phyloP scores from a whole-genome alignment of 2,888 invertebrate species.

The Magallana nippona region DNA sequence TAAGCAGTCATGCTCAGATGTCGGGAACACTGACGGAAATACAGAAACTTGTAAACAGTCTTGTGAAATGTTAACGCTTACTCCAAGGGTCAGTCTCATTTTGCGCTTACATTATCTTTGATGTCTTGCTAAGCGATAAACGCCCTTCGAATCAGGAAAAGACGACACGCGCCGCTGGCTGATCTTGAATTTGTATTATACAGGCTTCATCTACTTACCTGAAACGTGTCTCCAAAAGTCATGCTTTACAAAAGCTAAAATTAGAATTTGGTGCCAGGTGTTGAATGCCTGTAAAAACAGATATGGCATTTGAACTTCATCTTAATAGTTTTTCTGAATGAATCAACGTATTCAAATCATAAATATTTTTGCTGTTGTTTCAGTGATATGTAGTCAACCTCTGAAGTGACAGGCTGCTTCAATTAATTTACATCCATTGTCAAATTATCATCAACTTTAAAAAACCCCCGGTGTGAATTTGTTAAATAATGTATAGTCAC shows the following conservation, averaged over 20 bases:
- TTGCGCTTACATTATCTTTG: conserved; percentile 24
- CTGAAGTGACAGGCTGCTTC: conserved; percentile 9
- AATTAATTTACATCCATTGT: neutral
- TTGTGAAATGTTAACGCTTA: neutral
- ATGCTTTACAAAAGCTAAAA: neutral
- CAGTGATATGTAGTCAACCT: neutral
- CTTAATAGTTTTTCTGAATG: conserved; percentile 22
- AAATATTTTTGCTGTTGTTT: neutral
- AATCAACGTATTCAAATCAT: conserved; percentile 18
- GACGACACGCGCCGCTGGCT: neutral
- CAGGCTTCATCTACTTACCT: neutral
- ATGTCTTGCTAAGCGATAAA: neutral
- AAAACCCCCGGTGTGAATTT: too few species aligned
- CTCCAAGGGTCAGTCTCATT: neutral
- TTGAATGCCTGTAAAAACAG: neutral
- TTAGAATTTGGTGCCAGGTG: conserved; percentile 12
- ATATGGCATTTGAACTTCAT: neutral
- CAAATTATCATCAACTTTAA: neutral
- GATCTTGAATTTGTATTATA: neutral
- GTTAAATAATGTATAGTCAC: too few species aligned
- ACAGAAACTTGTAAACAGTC: neutral
- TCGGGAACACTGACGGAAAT: neutral
- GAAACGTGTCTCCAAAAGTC: neutral
- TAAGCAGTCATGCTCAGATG: neutral
- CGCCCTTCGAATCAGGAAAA: conserved; percentile 26